Percentiles rank a stretch among this genome's conserved stretches.
These are phyloP conservation scores for Pristionchus entomophagus DNA, from an alignment of 2,888 invertebrate species.

Conservation along the genomic window DNA sequence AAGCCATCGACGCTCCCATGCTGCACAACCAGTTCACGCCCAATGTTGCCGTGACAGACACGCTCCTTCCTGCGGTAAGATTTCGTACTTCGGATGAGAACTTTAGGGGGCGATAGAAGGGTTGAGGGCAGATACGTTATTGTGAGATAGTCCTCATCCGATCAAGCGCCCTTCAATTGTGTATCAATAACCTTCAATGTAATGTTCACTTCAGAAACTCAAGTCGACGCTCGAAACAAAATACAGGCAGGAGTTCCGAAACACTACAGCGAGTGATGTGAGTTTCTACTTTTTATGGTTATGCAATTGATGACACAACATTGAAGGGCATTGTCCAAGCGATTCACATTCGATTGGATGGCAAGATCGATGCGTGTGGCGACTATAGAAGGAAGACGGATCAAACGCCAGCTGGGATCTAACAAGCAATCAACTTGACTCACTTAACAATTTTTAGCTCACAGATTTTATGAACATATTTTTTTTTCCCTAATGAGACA, in stretches of 20 bases:
- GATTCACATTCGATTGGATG: neutral
- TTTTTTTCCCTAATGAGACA: no score
- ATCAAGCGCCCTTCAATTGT: neutral
- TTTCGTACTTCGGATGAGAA: no score
- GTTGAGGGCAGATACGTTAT: no score
- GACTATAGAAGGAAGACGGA: slow-evolving; percentile 1
- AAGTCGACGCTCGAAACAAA: slow-evolving; percentile 66
- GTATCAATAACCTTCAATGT: neutral
- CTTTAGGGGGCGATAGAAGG: no score
- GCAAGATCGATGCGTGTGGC: neutral
- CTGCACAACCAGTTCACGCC: slow-evolving; percentile 90
- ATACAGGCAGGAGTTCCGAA: slow-evolving; percentile 71
- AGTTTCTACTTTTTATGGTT: neutral
- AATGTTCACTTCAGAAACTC: slow-evolving; percentile 58
- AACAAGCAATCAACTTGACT: no score
- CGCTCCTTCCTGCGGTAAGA: slow-evolving; percentile 82
- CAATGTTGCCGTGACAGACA: slow-evolving; percentile 84
- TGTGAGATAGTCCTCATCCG: no score
- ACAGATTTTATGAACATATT: no score
- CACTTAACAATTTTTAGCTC: no score
- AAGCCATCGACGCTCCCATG: slow-evolving; percentile 86
- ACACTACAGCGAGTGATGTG: slow-evolving; percentile 55
- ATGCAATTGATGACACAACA: slow-evolving; percentile 52
- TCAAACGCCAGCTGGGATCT: slow-evolving; percentile 7
- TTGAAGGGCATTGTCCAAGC: slow-evolving; percentile 71